phyloP scores from a whole-genome alignment of 1,140 invertebrate genomes.

The Triops longicaudatus region DNA sequence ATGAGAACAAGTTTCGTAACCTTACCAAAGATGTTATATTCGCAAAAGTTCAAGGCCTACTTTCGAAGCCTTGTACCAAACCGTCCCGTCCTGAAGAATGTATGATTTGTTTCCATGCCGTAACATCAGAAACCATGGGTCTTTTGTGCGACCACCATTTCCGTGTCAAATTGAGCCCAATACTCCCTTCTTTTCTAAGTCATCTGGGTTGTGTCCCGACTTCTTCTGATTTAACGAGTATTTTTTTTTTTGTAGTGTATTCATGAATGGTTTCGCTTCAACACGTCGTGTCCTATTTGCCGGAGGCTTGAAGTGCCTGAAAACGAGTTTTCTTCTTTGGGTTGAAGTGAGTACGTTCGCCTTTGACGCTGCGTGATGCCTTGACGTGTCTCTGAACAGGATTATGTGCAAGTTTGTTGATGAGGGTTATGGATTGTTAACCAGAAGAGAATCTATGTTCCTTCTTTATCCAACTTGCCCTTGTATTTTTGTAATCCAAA shows the following conservation, averaged over 20 bases:
- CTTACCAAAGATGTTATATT: not conserved
- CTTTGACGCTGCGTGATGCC: not conserved
- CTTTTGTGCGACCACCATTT: not conserved
- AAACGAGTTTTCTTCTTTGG: conserved; percentile 8
- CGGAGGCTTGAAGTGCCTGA: not conserved
- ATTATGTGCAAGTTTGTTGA: not conserved
- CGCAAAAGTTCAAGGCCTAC: not conserved
- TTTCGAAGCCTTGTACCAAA: not conserved
- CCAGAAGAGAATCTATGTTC: too few species aligned
- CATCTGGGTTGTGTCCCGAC: too few species aligned
- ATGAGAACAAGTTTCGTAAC: not conserved
- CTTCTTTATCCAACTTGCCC: too few species aligned
- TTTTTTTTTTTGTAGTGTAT: conserved; percentile 2
- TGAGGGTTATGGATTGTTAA: not conserved
- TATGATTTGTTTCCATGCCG: not conserved
- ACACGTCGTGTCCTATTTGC: conserved; percentile 5
- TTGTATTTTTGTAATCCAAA: not conserved
- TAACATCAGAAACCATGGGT: not conserved
- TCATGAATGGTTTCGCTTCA: not conserved
- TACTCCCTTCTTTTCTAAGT: not conserved
- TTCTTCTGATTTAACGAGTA: not conserved
- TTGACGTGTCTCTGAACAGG: not conserved
- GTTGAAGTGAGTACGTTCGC: not conserved
- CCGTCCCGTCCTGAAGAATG: not conserved
- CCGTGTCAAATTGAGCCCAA: not conserved